phyloP scores from a whole-genome alignment of 2,113 vertebrate species.

The Calyptomena viridis region DNA sequence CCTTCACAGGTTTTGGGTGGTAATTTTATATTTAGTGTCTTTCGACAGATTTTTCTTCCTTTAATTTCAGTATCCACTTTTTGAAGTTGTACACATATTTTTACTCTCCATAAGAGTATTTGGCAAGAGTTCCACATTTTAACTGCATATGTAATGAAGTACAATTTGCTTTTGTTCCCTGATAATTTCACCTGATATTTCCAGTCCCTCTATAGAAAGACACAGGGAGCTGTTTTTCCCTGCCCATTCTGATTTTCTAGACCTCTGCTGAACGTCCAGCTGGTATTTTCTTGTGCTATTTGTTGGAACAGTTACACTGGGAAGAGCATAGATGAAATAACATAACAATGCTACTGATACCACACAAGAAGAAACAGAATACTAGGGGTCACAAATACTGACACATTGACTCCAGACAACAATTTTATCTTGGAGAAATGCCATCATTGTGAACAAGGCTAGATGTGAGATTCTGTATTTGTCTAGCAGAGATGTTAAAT shows the following conservation, averaged over 20 bases:
- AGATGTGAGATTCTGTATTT: not conserved
- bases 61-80: not conserved
- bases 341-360: not conserved
- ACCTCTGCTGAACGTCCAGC: not conserved
- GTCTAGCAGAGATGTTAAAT: not conserved
- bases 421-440: not conserved
- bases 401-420: not conserved
- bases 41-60: not conserved
- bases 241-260: not conserved
- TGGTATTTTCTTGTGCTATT: not conserved
- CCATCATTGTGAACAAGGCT: not conserved
- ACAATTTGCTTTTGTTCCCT: not conserved
- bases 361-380: not conserved
- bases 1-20: not conserved
- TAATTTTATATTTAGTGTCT: not conserved
- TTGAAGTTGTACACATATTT: not conserved
- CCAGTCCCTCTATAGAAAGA: not conserved
- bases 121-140: not conserved
- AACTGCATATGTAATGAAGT: not conserved
- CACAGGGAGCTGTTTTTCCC: not conserved
- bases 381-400: not conserved
- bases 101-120: not conserved
- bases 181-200: not conserved
- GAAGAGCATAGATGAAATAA: not conserved
- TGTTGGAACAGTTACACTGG: not conserved